Conservation (phyloP, 2,888 invertebrate species). For the Cerastoderma edule region DNA sequence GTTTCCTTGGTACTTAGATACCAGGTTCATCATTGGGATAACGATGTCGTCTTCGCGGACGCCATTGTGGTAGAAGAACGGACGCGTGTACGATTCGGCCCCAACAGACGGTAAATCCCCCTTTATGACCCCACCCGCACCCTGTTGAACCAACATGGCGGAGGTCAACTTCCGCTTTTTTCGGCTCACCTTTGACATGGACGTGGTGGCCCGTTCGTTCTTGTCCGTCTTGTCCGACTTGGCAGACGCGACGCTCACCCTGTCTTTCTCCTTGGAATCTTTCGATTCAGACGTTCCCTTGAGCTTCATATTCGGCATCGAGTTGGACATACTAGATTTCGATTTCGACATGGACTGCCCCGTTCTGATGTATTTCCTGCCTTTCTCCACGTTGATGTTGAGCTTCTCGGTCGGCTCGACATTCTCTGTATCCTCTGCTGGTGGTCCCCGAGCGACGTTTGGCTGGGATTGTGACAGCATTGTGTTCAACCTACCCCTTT, state of each 20-base stretch:
- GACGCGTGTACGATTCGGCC: slow-evolving; percentile 73
- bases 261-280: slow-evolving; percentile 33
- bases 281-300: slow-evolving; percentile 8
- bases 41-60: slow-evolving; percentile 73
- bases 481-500: slow-evolving; percentile 50
- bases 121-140: slow-evolving; percentile 70
- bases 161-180: slow-evolving; percentile 63
- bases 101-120: slow-evolving; percentile 75
- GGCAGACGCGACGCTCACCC: slow-evolving; percentile 46
- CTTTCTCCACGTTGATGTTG: slow-evolving; percentile 40
- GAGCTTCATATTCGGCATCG: slow-evolving; percentile 52
- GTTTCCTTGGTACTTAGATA: slow-evolving; percentile 77
- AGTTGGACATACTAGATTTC: slow-evolving; percentile 39
- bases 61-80: slow-evolving; percentile 79
- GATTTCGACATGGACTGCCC: slow-evolving; percentile 40
- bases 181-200: slow-evolving; percentile 39
- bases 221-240: slow-evolving; percentile 58
- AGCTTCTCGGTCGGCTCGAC: slow-evolving; percentile 44
- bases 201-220: slow-evolving; percentile 40
- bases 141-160: slow-evolving; percentile 69
- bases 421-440: slow-evolving; percentile 47
- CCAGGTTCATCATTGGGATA: slow-evolving; percentile 72
- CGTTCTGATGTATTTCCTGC: slow-evolving; percentile 56
- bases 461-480: slow-evolving; percentile 51
- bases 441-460: slow-evolving; percentile 38